Evolutionary conservation across 2,113 vertebrate genomes (phyloP), one percentile per base, ranked within the genome.

Genomic region (Menidia beryllina): DNA sequence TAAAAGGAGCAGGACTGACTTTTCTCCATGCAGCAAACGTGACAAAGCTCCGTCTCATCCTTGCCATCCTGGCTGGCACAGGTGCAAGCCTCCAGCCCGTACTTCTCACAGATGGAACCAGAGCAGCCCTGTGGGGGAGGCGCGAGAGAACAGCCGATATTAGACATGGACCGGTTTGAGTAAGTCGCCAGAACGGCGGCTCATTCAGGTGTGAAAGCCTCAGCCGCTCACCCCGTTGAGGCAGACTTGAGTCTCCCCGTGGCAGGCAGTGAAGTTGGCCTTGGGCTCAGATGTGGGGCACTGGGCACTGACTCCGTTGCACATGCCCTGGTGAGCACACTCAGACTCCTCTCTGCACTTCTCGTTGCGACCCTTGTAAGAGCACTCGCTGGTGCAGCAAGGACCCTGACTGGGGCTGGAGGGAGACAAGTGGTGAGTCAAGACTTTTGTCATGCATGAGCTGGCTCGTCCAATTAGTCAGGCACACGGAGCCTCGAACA

Each of bases 21-120:
- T 92, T 95, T 98, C 72, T 96, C 95, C 96, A 98, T 98, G 90
- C 98, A 99, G 93, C 98, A 99, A 63, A 99, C 98, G 19, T 99
- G 98, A 78, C 98, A 99, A 20, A 99, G 89, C 63, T 99, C 97
- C 1, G 94, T 96, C 7, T 98, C 98, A 0, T 98, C 96, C 80
- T 97, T 98, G 74, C 96, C 95, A 19, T 98, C 96, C 56, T 93
- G 92, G 73, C 95, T 98, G 73, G 95, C 96, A 78, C 98, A 99
- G 0, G 97, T 99, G 34, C 98, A 99, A 17, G 98, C 97, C 85
- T 98, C 97, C 39, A 99, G 92, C 20, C 91, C 94, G 0, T 96
- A 93, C 84, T 97, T 98, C 91, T 98, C 96, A 92, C 98, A 99
- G 92, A 99, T 99, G 65, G 98, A 99, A 53, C 98, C 98, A 17